Evolutionary conservation across 2,113 vertebrate genomes (phyloP).

Genomic region (Rhadina sibilatrix): DNA sequence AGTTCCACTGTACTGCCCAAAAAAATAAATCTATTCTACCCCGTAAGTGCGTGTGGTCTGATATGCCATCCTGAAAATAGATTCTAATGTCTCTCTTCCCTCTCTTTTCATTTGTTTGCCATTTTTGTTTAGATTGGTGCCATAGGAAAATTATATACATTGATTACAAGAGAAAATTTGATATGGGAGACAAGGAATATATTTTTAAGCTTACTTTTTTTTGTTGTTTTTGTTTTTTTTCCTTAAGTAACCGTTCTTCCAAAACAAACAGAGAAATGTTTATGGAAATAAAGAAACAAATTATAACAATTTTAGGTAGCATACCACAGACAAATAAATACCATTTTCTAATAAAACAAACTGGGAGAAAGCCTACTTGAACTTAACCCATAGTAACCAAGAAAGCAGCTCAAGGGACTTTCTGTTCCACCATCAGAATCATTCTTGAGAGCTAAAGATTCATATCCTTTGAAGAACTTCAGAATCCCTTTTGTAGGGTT

Average conservation of each 20-base stretch:
- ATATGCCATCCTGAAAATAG: slow-evolving; percentile 56
- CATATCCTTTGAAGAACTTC: not conserved
- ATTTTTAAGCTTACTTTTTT: not conserved
- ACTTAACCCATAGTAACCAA: slow-evolving; percentile 40
- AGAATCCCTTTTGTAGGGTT: not conserved
- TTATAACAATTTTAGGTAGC: slow-evolving; percentile 59
- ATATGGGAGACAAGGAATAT: not conserved
- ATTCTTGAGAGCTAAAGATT: not conserved
- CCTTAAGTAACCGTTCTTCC: slow-evolving; percentile 1
- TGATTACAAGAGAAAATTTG: not conserved
- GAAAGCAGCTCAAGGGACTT: not conserved
- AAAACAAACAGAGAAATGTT: slow-evolving; percentile 52
- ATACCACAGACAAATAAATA: slow-evolving; percentile 58
- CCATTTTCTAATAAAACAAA: slow-evolving; percentile 62
- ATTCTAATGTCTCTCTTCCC: not conserved
- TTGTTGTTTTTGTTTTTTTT: not conserved
- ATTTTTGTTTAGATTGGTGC: not conserved
- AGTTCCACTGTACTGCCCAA: slow-evolving; percentile 62
- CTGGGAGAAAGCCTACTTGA: slow-evolving; percentile 13
- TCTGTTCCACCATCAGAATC: not conserved
- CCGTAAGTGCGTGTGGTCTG: slow-evolving; percentile 47
- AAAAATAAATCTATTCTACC: slow-evolving; percentile 56
- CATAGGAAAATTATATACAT: slow-evolving; percentile 3
- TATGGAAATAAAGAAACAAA: slow-evolving; percentile 63
- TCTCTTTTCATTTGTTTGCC: not conserved